phyloP scores from a whole-genome alignment of 1,140 invertebrate genomes.

The Drosophila punjabiensis region DNA sequence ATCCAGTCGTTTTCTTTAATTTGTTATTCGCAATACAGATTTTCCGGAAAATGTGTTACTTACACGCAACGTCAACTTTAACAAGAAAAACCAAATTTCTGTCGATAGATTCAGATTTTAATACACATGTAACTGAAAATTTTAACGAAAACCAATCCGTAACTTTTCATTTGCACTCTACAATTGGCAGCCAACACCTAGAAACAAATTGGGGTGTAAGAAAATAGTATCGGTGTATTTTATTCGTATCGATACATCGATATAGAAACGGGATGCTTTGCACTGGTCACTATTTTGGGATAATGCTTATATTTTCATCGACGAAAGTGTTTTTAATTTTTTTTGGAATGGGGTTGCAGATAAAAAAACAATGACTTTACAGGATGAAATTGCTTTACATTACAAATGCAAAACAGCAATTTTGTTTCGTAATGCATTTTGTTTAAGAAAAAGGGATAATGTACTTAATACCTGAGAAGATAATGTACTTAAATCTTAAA shows the following conservation, averaged over 20 bases:
- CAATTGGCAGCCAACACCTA: slow-evolving; percentile 81
- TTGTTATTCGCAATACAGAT: slow-evolving; percentile 29
- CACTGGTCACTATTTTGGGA: not conserved
- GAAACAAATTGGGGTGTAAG: slow-evolving; percentile 54
- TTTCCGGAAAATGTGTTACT: slow-evolving; percentile 30
- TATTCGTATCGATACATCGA: slow-evolving; percentile 20
- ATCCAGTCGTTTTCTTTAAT: slow-evolving; percentile 35
- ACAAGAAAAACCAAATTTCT: slow-evolving; percentile 26
- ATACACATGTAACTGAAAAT: slow-evolving; percentile 58
- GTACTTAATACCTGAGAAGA: not conserved
- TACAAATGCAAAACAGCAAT: not conserved
- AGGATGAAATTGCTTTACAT: not conserved
- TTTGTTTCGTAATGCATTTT: not conserved
- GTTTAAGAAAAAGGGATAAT: not conserved
- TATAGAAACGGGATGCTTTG: not conserved
- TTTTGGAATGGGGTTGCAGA: not conserved
- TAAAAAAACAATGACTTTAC: not conserved
- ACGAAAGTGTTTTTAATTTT: not conserved
- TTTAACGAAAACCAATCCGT: slow-evolving; percentile 58
- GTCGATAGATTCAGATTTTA: slow-evolving; percentile 43
- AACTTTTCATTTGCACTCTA: slow-evolving; percentile 77
- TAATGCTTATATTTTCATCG: not conserved
- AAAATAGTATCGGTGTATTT: slow-evolving; percentile 47
- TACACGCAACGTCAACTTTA: slow-evolving; percentile 44
- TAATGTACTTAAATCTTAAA: too few species aligned